Evolutionary conservation across 2,888 invertebrate genomes (phyloP), one percentile per base, ranked within the genome.

Genomic region (Platycnemis pennipes): DNA sequence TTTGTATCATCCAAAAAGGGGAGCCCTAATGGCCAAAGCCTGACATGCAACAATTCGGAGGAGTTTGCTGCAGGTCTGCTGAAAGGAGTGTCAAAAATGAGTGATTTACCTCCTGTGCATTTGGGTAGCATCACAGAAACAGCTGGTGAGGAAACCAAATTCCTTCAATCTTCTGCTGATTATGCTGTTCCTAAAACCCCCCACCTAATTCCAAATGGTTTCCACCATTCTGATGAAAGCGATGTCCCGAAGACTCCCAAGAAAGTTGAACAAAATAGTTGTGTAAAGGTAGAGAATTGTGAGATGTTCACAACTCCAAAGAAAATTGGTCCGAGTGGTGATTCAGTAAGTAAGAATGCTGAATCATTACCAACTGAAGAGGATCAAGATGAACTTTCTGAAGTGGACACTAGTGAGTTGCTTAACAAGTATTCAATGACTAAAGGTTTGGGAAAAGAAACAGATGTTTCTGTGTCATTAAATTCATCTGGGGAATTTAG

Each of bases 371-470:
- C 63, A 2, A 22, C 63, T 53, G 46, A 2, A 19, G 37, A 45
- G 46, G 37, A n/a, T 31, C 1, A 53, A 16, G 53, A 89, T 45
- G 88, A 89, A 37, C 19, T 37, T 31, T 89, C 88, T 4, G 88
- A 89, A 26, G 53, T 49, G 11, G 88, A 89, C 53, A 42, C 53
- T 42, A 31, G 31, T 89, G 88, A 89, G 53, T 53, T 89, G 53
- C 42, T 89, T 19, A 49, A 89, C 22, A 89, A 89, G 37, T 89
- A 89, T 53, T 89, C 88, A 31, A 89, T 89, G 22, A 53, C 88
- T 26, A 89, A 53, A 77, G 77, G 26, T 2, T 77, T 77, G 13
- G 77, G 77, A 77, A 77, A 77, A 77, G 77, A 77, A 37, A 37
- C 7, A 37, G 77, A 77, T 77, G 77, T n/a, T 31, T 13, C 77